Base-by-base conservation (phyloP, 1,140 invertebrate species). In the Bombus pascuorum region DNA sequence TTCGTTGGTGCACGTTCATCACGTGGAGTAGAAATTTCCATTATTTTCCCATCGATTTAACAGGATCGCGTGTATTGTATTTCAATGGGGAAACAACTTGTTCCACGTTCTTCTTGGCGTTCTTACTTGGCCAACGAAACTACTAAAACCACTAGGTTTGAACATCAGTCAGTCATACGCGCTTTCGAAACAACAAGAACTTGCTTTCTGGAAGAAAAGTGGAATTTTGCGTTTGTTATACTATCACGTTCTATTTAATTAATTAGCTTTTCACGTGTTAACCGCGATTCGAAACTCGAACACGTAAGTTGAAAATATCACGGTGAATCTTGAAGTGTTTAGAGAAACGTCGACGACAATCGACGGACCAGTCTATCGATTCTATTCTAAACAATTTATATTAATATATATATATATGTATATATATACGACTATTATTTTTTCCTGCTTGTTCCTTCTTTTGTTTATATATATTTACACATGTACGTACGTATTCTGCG, bases 281-380 rank as follows among this genome's bases (percentile, higher is more conserved):
- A 4, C 42, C 68, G 39, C 65, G 42, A 71, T 15, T 66, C n/a
- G 15, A 37, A 68, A 68, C 59, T 78, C 73, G 15, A 13, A 77
- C 18, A 70, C 62, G 71, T 47, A 32, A n/a, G 18, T 73, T 42
- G 57, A 76, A 83, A 83, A 75, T 85, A 82, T 83, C 34, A 72
- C 81, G 39, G 65, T 47, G 65, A 70, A 76, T 13, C 1, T 34
- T 59, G 76, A 62, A 25, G 57, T 28, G 28, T 59, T 59, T 28
- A 59, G 53, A 72, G 83, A 89, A 86, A 86, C 76, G 82, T 72
- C 81, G 83, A 66, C 79, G 70, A 81, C 77, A 79, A 86, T 89
- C 85, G 88, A 87, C 77, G 77, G 78, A 81, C 76, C 88, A 90
- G 88, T 90, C 81, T 89, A 85, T 89, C 76, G 73, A 79, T 70